Evolutionary conservation across 2,113 vertebrate genomes (phyloP).

Genomic region (Mormyrus iriodes): DNA sequence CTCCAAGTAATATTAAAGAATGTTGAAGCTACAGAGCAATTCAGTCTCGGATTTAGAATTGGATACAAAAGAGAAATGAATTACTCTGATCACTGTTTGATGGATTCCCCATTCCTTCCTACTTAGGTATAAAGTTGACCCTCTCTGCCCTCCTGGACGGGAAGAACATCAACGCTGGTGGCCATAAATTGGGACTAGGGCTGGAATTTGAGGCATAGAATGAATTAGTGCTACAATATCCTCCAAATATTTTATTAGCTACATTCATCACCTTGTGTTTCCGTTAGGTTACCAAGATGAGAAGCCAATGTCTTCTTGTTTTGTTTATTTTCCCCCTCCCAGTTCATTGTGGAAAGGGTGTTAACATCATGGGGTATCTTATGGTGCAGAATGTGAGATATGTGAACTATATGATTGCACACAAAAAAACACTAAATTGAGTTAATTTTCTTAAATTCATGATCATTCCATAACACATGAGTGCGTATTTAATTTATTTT

Average conservation of each 20-base stretch:
- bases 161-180: constrained; percentile 91
- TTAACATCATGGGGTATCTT: constrained; percentile 37
- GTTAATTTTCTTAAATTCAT: constrained; percentile 20
- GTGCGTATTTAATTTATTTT: constrained; percentile 39
- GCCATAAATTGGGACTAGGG: constrained; percentile 92
- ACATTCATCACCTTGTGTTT: constrained; percentile 70
- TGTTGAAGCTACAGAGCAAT: neutral
- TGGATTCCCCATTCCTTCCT: neutral
- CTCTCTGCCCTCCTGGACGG: constrained; percentile 92
- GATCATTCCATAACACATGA: constrained; percentile 34
- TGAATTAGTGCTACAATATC: constrained; percentile 39
- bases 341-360: constrained; percentile 62
- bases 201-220: constrained; percentile 93
- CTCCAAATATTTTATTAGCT: constrained; percentile 65
- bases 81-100: neutral
- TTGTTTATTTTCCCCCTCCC: constrained; percentile 56
- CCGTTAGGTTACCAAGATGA: constrained; percentile 72
- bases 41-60: neutral
- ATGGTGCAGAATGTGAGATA: constrained; percentile 21
- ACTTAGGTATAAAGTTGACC: constrained; percentile 85
- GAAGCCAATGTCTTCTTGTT: constrained; percentile 58
- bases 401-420: neutral
- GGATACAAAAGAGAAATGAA: neutral
- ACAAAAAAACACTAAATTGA: constrained; percentile 14
- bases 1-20: neutral